Conservation (phyloP, 1,140 invertebrate genomes). For the Heliothis subflexa region DNA sequence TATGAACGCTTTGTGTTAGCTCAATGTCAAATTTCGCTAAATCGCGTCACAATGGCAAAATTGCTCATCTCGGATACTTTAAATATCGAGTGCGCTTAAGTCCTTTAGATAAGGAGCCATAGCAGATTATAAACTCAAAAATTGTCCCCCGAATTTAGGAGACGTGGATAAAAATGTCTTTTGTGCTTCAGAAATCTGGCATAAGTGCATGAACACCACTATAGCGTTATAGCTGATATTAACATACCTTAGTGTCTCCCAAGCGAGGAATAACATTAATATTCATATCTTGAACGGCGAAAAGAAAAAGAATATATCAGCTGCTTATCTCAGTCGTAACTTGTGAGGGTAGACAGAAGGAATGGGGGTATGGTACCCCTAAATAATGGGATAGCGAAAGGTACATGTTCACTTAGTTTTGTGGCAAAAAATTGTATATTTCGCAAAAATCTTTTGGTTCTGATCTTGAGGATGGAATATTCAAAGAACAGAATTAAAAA, state of each 20-base stretch:
- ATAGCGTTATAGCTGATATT: not conserved
- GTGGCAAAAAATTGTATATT: not conserved
- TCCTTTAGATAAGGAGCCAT: not conserved
- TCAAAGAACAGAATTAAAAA: too few species aligned
- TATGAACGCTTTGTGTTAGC: too few species aligned
- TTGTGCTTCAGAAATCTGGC: too few species aligned
- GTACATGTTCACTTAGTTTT: constrained; percentile 5
- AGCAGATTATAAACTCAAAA: too few species aligned
- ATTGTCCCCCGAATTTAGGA: too few species aligned
- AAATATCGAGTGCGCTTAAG: not conserved
- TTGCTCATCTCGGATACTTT: not conserved
- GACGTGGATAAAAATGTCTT: too few species aligned
- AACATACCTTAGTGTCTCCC: not conserved
- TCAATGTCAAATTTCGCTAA: too few species aligned
- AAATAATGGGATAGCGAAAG: constrained; percentile 28
- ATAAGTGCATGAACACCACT: not conserved
- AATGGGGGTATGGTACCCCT: constrained; percentile 15
- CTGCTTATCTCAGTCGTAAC: constrained; percentile 32
- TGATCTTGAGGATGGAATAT: too few species aligned
- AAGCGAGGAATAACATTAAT: constrained; percentile 15
- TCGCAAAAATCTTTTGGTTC: too few species aligned
- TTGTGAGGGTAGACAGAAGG: constrained; percentile 38
- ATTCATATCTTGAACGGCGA: constrained; percentile 19
- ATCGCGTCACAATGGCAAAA: too few species aligned
- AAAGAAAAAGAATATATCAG: constrained; percentile 41